These are phyloP conservation scores for Proterorhinus semilunaris DNA, from an alignment of 2,113 vertebrate species.

Conservation along the genomic window DNA sequence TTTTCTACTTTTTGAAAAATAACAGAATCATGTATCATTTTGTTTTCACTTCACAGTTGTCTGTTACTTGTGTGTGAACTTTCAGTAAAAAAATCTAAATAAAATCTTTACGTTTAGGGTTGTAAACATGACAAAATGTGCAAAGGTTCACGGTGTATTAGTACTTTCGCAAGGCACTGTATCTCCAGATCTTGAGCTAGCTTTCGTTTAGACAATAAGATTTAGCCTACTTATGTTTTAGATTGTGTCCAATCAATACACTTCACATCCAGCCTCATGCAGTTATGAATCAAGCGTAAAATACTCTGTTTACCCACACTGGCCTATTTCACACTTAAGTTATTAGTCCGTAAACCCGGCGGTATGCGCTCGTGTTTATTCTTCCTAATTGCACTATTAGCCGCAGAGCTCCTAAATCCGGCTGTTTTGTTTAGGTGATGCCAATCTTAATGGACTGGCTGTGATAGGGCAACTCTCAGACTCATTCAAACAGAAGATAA, in stretches of 20 bases:
- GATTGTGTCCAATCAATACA: neutral
- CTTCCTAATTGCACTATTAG: slow-evolving; percentile 49
- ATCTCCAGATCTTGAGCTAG: too few species aligned
- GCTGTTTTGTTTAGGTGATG: slow-evolving; percentile 60
- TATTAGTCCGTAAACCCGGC: slow-evolving; percentile 20
- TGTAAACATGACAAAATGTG: too few species aligned
- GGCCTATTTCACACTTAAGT: neutral
- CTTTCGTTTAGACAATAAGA: too few species aligned
- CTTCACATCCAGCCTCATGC: neutral
- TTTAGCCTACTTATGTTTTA: too few species aligned
- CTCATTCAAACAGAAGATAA: slow-evolving; percentile 45
- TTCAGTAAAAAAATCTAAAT: too few species aligned
- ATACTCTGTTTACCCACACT: neutral
- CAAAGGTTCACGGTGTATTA: too few species aligned
- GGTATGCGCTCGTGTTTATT: slow-evolving; percentile 41
- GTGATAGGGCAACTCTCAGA: slow-evolving; percentile 49
- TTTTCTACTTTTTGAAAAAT: too few species aligned
- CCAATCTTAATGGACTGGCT: slow-evolving; percentile 65
- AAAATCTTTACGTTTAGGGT: too few species aligned
- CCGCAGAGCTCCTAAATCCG: slow-evolving; percentile 28
- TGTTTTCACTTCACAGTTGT: too few species aligned
- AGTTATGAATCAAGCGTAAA: neutral
- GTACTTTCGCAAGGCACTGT: too few species aligned
- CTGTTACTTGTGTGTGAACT: too few species aligned
- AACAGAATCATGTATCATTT: too few species aligned